Percentiles rank a stretch among this genome's conserved stretches.
These are phyloP conservation scores for Branchinecta lynchi DNA, from an alignment of 1,140 invertebrate species.

Conservation along the genomic window DNA sequence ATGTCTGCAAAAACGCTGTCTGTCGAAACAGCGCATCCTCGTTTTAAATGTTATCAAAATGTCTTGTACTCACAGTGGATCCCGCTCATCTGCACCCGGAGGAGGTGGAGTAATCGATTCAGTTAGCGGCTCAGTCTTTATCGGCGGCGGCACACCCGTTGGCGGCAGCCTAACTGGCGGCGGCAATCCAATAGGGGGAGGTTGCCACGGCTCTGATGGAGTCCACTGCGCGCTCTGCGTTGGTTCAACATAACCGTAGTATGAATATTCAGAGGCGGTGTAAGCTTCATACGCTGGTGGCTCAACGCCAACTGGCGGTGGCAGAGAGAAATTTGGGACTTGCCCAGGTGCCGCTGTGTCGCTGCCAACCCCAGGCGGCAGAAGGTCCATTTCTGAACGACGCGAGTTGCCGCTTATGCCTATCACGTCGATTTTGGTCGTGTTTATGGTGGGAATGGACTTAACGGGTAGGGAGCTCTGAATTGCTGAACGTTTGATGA, in stretches of 20 bases:
- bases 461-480: neutral
- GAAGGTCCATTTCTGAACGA: neutral
- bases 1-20: too few relatives aligned
- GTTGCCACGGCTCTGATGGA: neutral
- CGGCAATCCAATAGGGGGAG: neutral
- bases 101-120: neutral
- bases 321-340: neutral
- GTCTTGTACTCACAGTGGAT: neutral
- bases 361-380: neutral
- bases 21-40: too few relatives aligned
- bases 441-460: neutral
- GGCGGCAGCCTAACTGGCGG: neutral
- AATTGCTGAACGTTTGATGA: conserved; percentile 20
- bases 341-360: neutral
- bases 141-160: neutral
- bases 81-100: neutral
- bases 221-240: neutral
- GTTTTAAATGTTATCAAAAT: too few relatives aligned
- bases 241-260: neutral
- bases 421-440: neutral
- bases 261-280: neutral
- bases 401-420: neutral
- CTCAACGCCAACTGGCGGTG: neutral
- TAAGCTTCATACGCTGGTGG: neutral
- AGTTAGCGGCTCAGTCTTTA: neutral